Evolutionary conservation across 2,797 vertebrate species (phyloP).

Genomic region (Gadopsis marmoratus): DNA sequence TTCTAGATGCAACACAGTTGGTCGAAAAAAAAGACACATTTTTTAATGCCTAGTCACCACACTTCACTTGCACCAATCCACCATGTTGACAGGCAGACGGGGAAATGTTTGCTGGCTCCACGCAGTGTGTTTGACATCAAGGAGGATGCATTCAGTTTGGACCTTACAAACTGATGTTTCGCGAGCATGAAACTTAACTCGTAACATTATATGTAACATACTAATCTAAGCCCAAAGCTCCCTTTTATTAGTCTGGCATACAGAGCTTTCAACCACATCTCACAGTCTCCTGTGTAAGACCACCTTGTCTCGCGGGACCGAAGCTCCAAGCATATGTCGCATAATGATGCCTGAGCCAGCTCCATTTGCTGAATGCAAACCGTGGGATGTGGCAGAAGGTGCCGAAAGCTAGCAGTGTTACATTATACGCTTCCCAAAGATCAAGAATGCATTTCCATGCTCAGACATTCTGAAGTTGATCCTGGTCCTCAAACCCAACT

Average conservation of each 20-base stretch:
- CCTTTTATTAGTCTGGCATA: too few species aligned
- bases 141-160: rapidly evolving
- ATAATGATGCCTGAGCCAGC: neutral
- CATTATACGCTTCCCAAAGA: neutral
- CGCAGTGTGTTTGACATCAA: neutral
- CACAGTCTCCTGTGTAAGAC: neutral
- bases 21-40: neutral
- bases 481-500: neutral
- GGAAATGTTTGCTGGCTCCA: neutral
- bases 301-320: rapidly evolving
- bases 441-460: neutral
- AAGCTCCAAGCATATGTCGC: neutral
- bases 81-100: neutral
- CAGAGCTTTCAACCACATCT: neutral
- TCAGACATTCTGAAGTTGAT: neutral
- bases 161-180: neutral
- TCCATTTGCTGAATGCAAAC: neutral
- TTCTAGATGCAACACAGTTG: rapidly evolving
- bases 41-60: neutral
- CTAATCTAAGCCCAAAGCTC: neutral
- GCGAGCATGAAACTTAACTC: neutral
- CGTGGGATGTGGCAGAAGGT: neutral
- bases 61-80: neutral
- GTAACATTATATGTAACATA: neutral
- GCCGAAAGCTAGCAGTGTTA: rapidly evolving